Evolutionary conservation across 2,797 vertebrate genomes (phyloP).

Genomic region (Arctocebus calabarensis): DNA sequence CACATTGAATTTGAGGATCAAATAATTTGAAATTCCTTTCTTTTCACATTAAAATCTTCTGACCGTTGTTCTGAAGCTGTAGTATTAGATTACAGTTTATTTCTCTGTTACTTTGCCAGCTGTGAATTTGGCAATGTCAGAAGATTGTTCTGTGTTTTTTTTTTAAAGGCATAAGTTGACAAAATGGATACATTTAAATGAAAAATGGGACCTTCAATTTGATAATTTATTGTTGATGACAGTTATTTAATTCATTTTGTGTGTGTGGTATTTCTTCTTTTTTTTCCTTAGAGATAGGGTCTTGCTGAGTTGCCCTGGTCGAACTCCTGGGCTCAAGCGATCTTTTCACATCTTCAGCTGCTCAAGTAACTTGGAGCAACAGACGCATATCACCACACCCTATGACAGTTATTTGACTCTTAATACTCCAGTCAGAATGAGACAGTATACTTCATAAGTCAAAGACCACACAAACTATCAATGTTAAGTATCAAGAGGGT

Average conservation of each 20-base stretch:
- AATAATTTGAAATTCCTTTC: conserved; percentile 17
- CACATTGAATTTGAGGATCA: not conserved
- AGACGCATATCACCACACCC: not conserved
- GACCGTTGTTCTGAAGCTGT: not conserved
- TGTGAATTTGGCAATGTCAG: not conserved
- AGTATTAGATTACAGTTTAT: not conserved
- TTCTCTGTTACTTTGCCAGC: not conserved
- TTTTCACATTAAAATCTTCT: not conserved
- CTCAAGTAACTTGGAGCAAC: not conserved
- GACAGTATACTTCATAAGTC: conserved; percentile 50
- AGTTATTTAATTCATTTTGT: conserved; percentile 32
- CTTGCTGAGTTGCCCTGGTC: not conserved
- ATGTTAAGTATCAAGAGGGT: conserved; percentile 39
- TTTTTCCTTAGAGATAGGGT: not conserved
- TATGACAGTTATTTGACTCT: conserved; percentile 58
- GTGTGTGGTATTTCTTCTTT: not conserved
- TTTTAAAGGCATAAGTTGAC: not conserved
- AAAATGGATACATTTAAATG: not conserved
- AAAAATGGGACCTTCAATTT: not conserved
- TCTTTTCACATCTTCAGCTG: not conserved
- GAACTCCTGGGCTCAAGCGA: not conserved
- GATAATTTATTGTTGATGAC: conserved; percentile 50
- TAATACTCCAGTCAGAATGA: conserved; percentile 67
- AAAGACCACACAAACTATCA: conserved; percentile 49
- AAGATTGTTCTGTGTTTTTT: not conserved